Evolutionary conservation across 2,113 vertebrate species (phyloP).

Genomic region (Albula glossodonta): DNA sequence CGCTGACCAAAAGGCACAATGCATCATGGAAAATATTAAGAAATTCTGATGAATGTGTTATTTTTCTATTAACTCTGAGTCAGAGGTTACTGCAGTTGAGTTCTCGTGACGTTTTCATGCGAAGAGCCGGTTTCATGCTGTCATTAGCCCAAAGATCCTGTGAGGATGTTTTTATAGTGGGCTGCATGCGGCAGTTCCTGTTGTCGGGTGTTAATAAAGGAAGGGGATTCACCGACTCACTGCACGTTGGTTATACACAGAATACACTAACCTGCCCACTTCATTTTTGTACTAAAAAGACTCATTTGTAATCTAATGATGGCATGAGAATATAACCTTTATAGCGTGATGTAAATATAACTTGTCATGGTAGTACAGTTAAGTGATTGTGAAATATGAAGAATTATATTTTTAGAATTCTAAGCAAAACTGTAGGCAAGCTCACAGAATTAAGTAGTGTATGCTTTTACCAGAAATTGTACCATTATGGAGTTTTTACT

Average conservation of each 20-base stretch:
- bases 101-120: slow-evolving; percentile 9
- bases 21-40: not conserved
- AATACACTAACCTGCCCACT: not conserved
- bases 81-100: not conserved
- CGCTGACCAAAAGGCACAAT: not conserved
- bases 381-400: not conserved
- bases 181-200: not conserved
- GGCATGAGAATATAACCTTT: too few species aligned
- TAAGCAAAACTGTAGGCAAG: not conserved
- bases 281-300: not conserved
- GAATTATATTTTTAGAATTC: not conserved
- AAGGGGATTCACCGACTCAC: not conserved
- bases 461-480: not conserved
- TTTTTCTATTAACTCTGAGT: not conserved
- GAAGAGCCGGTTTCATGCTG: not conserved
- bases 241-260: not conserved
- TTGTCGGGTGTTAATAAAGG: not conserved
- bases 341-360: not conserved
- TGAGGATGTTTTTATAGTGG: not conserved
- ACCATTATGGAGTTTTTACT: not conserved
- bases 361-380: not conserved
- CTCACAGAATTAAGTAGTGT: not conserved
- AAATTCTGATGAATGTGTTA: not conserved
- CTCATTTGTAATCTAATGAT: too few species aligned
- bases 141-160: not conserved